These are phyloP conservation scores for Conopomorpha cramerella DNA, from an alignment of 1,140 invertebrate genomes.

Conservation along the genomic window DNA sequence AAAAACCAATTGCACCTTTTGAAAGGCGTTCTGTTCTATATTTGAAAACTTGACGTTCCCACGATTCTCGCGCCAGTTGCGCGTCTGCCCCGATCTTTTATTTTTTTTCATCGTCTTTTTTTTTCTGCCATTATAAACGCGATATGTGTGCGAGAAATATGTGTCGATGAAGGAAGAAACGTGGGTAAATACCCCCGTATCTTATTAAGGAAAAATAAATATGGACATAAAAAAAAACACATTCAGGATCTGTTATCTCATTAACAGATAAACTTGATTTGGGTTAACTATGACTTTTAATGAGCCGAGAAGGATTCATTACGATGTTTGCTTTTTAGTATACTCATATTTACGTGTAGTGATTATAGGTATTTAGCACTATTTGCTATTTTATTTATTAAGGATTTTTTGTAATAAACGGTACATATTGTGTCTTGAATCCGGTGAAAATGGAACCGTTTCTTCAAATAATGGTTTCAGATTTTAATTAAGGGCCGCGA, in stretches of 20 bases:
- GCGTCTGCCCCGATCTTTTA: slow-evolving; percentile 29
- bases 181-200: background rate
- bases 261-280: too few species aligned
- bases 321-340: background rate
- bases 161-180: slow-evolving; percentile 10
- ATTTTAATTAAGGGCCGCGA: background rate
- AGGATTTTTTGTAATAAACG: too few species aligned
- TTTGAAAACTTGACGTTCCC: slow-evolving; percentile 50
- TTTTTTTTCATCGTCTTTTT: slow-evolving; percentile 34
- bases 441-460: background rate
- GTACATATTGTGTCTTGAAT: background rate
- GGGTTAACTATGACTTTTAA: too few species aligned
- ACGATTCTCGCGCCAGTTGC: slow-evolving; percentile 55
- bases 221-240: background rate
- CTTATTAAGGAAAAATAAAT: background rate
- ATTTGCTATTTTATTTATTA: background rate
- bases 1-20: slow-evolving; percentile 55
- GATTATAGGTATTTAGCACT: background rate
- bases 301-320: background rate
- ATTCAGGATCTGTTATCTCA: background rate
- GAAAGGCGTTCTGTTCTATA: slow-evolving; percentile 42
- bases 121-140: slow-evolving; percentile 34
- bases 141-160: slow-evolving; percentile 25
- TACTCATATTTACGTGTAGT: background rate
- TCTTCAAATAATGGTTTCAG: background rate